phyloP scores from a whole-genome alignment of 2,888 invertebrate species.

The Sphinx pinastri region DNA sequence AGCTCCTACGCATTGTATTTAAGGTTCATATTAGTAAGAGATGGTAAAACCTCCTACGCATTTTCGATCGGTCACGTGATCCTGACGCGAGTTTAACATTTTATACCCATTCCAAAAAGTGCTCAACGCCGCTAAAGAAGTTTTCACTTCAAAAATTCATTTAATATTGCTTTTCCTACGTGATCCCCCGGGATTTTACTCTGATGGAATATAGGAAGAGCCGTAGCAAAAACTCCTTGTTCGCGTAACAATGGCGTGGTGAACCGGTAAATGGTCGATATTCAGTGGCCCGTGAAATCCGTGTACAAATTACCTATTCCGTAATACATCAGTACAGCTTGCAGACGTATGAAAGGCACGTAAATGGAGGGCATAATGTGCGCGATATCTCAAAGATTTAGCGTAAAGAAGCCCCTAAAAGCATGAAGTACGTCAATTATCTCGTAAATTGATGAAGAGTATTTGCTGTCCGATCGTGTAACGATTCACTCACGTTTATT shows the following conservation, averaged over 20 bases:
- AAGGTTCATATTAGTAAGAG: no score
- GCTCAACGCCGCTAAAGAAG: no score
- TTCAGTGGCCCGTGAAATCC: constrained; percentile 52
- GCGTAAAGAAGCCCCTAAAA: constrained; percentile 19
- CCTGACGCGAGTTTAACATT: no score
- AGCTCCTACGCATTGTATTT: no score
- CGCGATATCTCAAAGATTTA: constrained; percentile 9
- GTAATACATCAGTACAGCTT: constrained; percentile 35
- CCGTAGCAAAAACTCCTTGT: constrained; percentile 44
- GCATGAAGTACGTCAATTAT: constrained; percentile 19
- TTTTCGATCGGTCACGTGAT: no score
- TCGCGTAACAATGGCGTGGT: constrained; percentile 51
- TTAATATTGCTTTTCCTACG: background rate
- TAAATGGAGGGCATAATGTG: constrained; percentile 24
- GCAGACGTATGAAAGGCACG: constrained; percentile 24
- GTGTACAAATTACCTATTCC: constrained; percentile 41
- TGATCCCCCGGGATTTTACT: background rate
- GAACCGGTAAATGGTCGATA: constrained; percentile 52
- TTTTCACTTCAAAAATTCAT: no score
- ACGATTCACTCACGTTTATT: background rate
- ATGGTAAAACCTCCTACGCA: no score
- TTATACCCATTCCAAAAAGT: no score
- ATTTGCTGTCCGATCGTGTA: background rate
- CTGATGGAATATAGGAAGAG: background rate
- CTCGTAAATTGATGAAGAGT: constrained; percentile 6